These are phyloP conservation scores for Labeo catla DNA, from an alignment of 2,113 vertebrate genomes.

Conservation along the genomic window DNA sequence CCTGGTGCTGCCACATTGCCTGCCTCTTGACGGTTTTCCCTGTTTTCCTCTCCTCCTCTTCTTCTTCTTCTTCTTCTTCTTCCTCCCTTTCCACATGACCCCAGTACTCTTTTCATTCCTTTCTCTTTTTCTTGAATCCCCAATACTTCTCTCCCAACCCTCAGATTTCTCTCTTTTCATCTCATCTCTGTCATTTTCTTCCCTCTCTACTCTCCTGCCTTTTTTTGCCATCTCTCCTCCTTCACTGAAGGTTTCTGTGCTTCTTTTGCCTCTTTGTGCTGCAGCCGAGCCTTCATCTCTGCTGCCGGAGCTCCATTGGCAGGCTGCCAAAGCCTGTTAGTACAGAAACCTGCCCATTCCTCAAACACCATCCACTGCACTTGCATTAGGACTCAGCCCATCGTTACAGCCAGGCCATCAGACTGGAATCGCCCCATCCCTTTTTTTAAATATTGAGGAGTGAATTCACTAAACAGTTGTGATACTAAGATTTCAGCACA, in stretches of 20 bases:
- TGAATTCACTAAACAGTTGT: not conserved
- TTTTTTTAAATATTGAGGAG: not conserved
- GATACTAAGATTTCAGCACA: not conserved
- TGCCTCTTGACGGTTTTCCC: not conserved
- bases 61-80: not conserved
- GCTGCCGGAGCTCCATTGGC: slow-evolving; percentile 36
- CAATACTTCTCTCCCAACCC: not conserved
- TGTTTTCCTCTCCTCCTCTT: not conserved
- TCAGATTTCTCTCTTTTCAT: slow-evolving; percentile 10
- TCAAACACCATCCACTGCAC: slow-evolving; percentile 40
- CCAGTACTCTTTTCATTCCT: not conserved
- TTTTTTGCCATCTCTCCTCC: slow-evolving; percentile 7
- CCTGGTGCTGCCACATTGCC: slow-evolving; percentile 1
- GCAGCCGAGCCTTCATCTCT: slow-evolving; percentile 38
- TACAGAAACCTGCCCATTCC: slow-evolving; percentile 42
- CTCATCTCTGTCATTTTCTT: slow-evolving; percentile 2
- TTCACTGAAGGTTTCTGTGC: slow-evolving; percentile 41
- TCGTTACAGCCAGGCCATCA: not conserved
- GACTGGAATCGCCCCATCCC: not conserved
- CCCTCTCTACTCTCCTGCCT: slow-evolving; percentile 15
- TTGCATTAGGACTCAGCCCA: slow-evolving; percentile 4
- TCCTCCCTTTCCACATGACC: slow-evolving; percentile 4
- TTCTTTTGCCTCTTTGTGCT: slow-evolving; percentile 36
- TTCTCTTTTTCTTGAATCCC: slow-evolving; percentile 16
- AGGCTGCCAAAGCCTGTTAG: slow-evolving; percentile 52